Percentiles rank a stretch among this genome's conserved stretches.
Conservation (phyloP, 1,140 invertebrate genomes). For the Nylanderia fulva region DNA sequence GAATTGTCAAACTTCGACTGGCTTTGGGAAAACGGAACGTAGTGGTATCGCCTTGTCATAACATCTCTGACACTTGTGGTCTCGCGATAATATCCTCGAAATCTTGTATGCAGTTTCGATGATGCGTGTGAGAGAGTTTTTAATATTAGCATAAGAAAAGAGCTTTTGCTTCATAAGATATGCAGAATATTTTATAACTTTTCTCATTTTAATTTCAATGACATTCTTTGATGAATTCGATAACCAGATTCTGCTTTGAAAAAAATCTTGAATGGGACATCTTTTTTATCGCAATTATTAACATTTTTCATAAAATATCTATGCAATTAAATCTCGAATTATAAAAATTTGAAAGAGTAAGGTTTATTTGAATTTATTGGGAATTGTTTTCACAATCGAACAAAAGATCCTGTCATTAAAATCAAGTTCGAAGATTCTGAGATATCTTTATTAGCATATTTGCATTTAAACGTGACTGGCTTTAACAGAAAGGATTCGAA, state of each 20-base stretch:
- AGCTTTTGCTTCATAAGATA: background rate
- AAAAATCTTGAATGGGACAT: background rate
- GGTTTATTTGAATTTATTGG: background rate
- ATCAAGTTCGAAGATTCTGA: background rate
- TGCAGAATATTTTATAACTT: background rate
- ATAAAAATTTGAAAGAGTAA: background rate
- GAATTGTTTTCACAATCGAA: background rate
- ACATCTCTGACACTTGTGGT: conserved; percentile 24
- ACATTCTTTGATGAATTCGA: background rate
- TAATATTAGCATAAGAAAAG: conserved; percentile 36
- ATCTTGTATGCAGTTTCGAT: background rate
- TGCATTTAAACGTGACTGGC: conserved; percentile 4
- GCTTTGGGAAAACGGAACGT: conserved; percentile 30
- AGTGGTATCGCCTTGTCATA: conserved; percentile 1
- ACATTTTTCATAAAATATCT: background rate
- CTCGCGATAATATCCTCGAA: conserved; percentile 17
- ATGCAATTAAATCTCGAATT: background rate
- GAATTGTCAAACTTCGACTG: conserved; percentile 28
- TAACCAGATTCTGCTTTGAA: background rate
- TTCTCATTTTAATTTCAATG: background rate
- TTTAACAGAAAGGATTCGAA: conserved; percentile 27
- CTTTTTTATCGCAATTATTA: background rate
- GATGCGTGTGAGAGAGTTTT: background rate
- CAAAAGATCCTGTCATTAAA: background rate
- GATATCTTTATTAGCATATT: background rate